A percentile compares a stretch with the other conserved stretches of the same genome.
Conservation (phyloP, 2,797 vertebrate genomes). For the Centroberyx gerrardi region DNA sequence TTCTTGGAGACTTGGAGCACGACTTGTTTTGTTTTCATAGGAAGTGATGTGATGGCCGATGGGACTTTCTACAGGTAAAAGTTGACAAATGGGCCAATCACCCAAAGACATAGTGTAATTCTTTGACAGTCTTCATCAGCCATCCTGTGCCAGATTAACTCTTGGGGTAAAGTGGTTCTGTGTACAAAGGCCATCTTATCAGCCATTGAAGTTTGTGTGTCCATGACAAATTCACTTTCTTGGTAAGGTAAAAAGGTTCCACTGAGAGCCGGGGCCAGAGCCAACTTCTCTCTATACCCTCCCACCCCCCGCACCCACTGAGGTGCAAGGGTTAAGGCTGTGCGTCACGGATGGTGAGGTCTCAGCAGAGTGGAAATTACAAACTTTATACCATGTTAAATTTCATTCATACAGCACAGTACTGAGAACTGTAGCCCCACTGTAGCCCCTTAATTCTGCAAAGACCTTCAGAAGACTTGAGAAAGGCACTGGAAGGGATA, state of each 20-base stretch:
- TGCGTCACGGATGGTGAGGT: constrained; percentile 53
- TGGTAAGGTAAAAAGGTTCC: constrained; percentile 37
- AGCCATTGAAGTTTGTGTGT: not conserved
- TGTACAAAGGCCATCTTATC: not conserved
- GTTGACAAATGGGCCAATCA: too few relatives aligned
- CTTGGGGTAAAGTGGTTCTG: not conserved
- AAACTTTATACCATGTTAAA: constrained; percentile 51
- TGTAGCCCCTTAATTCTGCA: too few relatives aligned
- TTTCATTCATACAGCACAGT: constrained; percentile 34
- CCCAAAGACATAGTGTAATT: too few relatives aligned
- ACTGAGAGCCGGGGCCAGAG: constrained; percentile 45
- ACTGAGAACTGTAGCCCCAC: not conserved
- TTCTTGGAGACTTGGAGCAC: too few relatives aligned
- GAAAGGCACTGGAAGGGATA: too few relatives aligned
- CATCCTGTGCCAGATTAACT: too few relatives aligned
- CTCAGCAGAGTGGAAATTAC: constrained; percentile 65
- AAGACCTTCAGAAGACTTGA: too few relatives aligned
- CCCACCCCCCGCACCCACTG: too few relatives aligned
- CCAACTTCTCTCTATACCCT: not conserved
- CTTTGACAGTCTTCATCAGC: too few relatives aligned
- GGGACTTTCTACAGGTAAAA: too few relatives aligned
- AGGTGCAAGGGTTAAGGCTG: constrained; percentile 50
- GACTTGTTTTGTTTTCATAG: too few relatives aligned
- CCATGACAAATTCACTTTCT: not conserved
- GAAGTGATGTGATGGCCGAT: too few relatives aligned